A percentile compares a stretch with the other conserved stretches of the same genome.
These are phyloP conservation scores for Caenorhabditis elegans DNA, from an alignment of 1,140 invertebrate genomes.

Conservation along the genomic window DNA sequence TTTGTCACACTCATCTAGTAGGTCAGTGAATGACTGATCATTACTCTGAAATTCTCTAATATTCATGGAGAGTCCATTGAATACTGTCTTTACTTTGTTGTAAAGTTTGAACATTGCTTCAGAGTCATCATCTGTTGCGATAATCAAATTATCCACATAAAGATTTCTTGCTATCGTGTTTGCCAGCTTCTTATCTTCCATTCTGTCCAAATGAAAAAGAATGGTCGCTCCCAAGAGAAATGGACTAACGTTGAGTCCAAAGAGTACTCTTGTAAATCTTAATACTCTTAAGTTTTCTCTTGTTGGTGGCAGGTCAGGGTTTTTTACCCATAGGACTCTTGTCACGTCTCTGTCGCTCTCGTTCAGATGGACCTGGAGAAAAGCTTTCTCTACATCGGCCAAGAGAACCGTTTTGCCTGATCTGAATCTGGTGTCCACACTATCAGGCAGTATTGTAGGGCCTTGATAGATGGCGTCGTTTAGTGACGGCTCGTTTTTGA, in stretches of 20 bases:
- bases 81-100: constrained; percentile 2
- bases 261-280: constrained; percentile 35
- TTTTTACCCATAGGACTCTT: constrained; percentile 46
- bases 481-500: constrained; percentile 54
- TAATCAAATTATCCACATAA: constrained; percentile 17
- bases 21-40: not conserved
- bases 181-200: not conserved
- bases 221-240: constrained; percentile 7
- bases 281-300: not conserved
- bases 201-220: not conserved
- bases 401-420: not conserved
- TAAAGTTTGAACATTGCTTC: not conserved
- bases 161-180: not conserved
- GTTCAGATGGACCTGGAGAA: too few relatives aligned
- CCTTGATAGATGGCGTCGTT: constrained; percentile 38
- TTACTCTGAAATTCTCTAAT: constrained; percentile 38
- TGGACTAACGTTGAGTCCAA: constrained; percentile 39
- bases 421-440: constrained; percentile 39
- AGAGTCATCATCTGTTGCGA: not conserved
- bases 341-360: constrained; percentile 36
- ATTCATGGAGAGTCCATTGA: constrained; percentile 39
- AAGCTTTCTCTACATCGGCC: constrained; percentile 38
- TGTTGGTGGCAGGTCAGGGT: not conserved
- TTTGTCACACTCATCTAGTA: not conserved
- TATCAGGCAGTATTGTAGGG: not conserved